A percentile compares a stretch with the other conserved stretches of the same genome.
Conservation (phyloP, 2,797 vertebrate genomes). For the Silurus aristotelis region DNA sequence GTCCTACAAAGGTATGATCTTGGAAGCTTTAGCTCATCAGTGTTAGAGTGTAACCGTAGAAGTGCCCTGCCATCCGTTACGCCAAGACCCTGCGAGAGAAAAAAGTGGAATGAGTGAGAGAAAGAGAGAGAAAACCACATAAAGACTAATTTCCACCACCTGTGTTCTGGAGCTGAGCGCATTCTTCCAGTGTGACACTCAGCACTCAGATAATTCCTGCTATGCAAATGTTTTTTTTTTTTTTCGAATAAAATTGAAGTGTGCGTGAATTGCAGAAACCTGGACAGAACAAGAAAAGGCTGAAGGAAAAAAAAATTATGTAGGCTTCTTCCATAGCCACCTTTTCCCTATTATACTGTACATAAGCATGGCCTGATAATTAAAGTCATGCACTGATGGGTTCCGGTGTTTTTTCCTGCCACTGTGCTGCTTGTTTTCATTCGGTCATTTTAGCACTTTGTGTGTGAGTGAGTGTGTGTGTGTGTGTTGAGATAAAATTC, state of each 20-base stretch:
- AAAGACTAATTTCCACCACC: conserved; percentile 63
- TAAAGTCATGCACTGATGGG: conserved; percentile 78
- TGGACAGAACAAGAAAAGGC: conserved; percentile 55
- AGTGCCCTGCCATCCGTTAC: conserved; percentile 57
- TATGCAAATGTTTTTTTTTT: conserved; percentile 68
- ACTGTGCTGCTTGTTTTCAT: conserved; percentile 65
- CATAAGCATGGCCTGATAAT: conserved; percentile 77
- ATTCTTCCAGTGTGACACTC: conserved; percentile 52
- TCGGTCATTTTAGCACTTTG: conserved; percentile 82
- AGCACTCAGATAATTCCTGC: conserved; percentile 55
- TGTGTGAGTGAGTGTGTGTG: not conserved
- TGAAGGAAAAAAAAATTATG: conserved; percentile 58
- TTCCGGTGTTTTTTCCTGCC: not conserved
- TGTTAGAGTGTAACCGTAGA: conserved; percentile 35
- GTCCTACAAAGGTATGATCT: conserved; percentile 27
- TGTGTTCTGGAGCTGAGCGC: conserved; percentile 54
- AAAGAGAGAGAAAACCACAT: conserved; percentile 23
- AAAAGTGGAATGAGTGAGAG: conserved; percentile 7
- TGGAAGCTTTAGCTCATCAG: conserved; percentile 26
- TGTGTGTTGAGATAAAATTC: not conserved
- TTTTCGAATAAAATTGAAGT: conserved; percentile 63
- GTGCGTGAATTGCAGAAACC: conserved; percentile 65
- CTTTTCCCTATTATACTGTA: conserved; percentile 61
- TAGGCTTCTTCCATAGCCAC: conserved; percentile 50
- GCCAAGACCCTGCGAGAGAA: conserved; percentile 23